A percentile compares a stretch with the other conserved stretches of the same genome.
These are phyloP conservation scores for Dromaius novaehollandiae DNA, from an alignment of 2,113 vertebrate species.

Conservation along the genomic window DNA sequence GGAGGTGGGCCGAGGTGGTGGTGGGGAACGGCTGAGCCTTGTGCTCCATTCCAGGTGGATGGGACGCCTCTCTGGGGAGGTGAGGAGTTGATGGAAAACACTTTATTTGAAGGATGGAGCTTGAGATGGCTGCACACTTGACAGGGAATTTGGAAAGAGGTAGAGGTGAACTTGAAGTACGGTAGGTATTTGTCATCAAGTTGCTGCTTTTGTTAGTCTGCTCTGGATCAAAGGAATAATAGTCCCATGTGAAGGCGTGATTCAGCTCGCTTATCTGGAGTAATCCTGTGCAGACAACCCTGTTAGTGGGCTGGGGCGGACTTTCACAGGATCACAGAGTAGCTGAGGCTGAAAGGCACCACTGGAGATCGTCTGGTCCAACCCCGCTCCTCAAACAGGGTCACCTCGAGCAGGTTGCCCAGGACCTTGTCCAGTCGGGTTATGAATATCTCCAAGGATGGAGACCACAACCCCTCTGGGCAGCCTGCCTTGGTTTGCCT, in stretches of 20 bases:
- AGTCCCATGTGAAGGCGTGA: not conserved
- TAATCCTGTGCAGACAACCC: not conserved
- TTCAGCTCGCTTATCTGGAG: not conserved
- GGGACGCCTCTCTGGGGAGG: fast-evolving
- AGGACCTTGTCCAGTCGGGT: too few relatives aligned
- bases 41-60: fast-evolving
- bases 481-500: too few relatives aligned
- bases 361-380: too few relatives aligned
- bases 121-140: not conserved
- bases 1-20: not conserved
- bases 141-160: not conserved
- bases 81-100: not conserved
- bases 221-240: not conserved
- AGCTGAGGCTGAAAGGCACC: too few relatives aligned
- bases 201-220: not conserved
- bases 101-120: not conserved
- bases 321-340: not conserved
- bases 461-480: too few relatives aligned
- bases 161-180: not conserved
- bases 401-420: too few relatives aligned
- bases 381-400: too few relatives aligned
- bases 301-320: not conserved
- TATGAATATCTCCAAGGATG: too few relatives aligned
- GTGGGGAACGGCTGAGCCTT: fast-evolving
- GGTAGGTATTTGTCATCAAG: not conserved